Evolutionary conservation across 2,888 invertebrate species (phyloP).

Genomic region (Idaea straminata): DNA sequence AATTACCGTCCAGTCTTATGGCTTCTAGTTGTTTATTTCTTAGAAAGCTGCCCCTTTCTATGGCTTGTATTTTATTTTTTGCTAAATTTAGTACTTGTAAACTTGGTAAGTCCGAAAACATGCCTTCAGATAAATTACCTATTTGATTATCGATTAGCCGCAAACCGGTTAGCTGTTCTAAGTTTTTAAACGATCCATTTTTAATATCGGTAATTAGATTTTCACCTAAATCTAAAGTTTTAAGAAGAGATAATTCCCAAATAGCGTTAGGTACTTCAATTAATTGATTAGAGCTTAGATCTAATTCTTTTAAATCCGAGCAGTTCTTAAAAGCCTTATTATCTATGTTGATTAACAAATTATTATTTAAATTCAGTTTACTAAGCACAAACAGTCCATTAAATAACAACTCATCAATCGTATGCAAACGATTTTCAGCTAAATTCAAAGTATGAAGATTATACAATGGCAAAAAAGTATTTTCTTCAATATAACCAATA

Average conservation of each 20-base stretch:
- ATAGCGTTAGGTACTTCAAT: constrained; percentile 89
- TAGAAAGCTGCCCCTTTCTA: constrained; percentile 91
- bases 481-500: constrained; percentile 91
- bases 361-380: constrained; percentile 92
- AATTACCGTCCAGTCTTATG: constrained; percentile 92
- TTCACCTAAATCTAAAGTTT: constrained; percentile 94
- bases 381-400: constrained; percentile 91
- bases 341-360: constrained; percentile 88
- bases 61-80: constrained; percentile 91
- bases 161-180: constrained; percentile 92
- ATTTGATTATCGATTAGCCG: constrained; percentile 94
- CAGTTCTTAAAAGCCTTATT: constrained; percentile 92
- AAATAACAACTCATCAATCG: constrained; percentile 89
- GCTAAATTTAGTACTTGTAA: constrained; percentile 93
- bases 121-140: constrained; percentile 89
- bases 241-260: constrained; percentile 88
- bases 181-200: constrained; percentile 91
- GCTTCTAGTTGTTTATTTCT: constrained; percentile 91
- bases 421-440: constrained; percentile 91
- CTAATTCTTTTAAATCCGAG: constrained; percentile 92
- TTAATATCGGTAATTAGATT: constrained; percentile 92
- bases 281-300: constrained; percentile 92
- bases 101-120: constrained; percentile 91
- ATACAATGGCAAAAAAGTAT: constrained; percentile 92
- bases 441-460: constrained; percentile 94